Conservation (phyloP, 2,113 vertebrate species). For the Corythaixoides concolor region DNA sequence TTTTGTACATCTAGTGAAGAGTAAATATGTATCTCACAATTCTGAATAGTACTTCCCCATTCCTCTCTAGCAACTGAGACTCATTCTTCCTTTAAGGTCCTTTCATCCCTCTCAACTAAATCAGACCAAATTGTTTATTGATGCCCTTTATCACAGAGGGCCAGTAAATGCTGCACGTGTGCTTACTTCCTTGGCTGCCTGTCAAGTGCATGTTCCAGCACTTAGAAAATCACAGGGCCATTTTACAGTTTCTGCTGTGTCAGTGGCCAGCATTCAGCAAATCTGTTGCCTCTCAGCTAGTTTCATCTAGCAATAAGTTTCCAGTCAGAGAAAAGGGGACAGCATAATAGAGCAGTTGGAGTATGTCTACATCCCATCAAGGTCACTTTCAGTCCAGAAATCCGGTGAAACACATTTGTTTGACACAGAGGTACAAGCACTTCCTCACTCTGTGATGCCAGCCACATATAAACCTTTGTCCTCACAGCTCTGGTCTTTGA, state of each 20-base stretch:
- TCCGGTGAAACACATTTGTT: not conserved
- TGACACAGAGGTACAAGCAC: not conserved
- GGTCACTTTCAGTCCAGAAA: not conserved
- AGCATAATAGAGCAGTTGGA: not conserved
- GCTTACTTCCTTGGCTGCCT: not conserved
- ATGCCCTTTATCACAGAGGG: rapidly evolving
- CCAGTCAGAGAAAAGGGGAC: not conserved
- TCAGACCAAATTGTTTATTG: not conserved
- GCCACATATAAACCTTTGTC: not conserved
- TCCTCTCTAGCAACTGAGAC: not conserved
- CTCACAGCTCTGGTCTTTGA: not conserved
- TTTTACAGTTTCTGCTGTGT: not conserved
- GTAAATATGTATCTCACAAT: not conserved
- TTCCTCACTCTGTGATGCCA: not conserved
- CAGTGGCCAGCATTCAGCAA: not conserved
- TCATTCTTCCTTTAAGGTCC: not conserved
- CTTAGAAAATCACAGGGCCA: not conserved
- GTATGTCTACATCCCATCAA: not conserved
- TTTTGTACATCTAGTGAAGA: not conserved
- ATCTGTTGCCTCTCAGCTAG: not conserved
- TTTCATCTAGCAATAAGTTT: not conserved
- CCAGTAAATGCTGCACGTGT: not conserved
- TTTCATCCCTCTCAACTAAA: not conserved
- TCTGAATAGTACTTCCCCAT: not conserved
- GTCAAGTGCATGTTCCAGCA: not conserved